Evolutionary conservation across 2,888 invertebrate species (phyloP), one percentile per base, ranked within the genome.

Genomic region (Phortica okadai): DNA sequence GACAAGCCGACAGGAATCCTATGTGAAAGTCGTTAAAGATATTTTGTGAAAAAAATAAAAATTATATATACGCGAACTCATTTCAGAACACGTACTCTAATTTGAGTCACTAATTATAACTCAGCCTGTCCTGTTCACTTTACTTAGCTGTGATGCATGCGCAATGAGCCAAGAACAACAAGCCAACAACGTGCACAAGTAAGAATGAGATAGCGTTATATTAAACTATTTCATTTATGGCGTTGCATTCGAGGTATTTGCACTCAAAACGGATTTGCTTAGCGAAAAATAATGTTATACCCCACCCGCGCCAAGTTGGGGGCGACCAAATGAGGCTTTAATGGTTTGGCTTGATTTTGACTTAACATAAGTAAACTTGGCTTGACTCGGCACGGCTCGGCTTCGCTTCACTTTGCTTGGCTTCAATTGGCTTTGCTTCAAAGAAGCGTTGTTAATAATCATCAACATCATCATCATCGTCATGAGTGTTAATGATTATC

Each of bases 61-160:
- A 56, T n/a, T 56, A 14, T 56, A 16, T n/a, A 62, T 4, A 16
- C 16, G 59, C 21, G 16, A 21, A 16, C 5, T 16, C 25, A 59
- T 62, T 25, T 10, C 21, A 16, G 25, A 76, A 73, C 70, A 72
- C 80, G 81, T 82, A 84, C 84, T 84, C 84, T 83, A 87, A 84
- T 84, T 83, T 81, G 79, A 79, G 59, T 78, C 77, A 81, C 85
- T 86, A 86, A 86, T 86, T 86, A 86, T 84, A 84, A 81, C 82
- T 74, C 72, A 77, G 76, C 72, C 77, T 69, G 73, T 76, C 72
- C 73, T 69, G 54, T 75, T 77, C 74, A 72, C 74, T 67, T 78
- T 77, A 81, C 79, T 82, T 83, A 80, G 67, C 42, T 76, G 85
- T 77, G 79, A 82, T 86, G 85, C 85, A 86, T 85, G 85, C 81